A percentile compares a stretch with the other conserved stretches of the same genome.
These are phyloP conservation scores for Cebus imitator DNA, from an alignment of 2,113 vertebrate genomes.

Conservation along the genomic window DNA sequence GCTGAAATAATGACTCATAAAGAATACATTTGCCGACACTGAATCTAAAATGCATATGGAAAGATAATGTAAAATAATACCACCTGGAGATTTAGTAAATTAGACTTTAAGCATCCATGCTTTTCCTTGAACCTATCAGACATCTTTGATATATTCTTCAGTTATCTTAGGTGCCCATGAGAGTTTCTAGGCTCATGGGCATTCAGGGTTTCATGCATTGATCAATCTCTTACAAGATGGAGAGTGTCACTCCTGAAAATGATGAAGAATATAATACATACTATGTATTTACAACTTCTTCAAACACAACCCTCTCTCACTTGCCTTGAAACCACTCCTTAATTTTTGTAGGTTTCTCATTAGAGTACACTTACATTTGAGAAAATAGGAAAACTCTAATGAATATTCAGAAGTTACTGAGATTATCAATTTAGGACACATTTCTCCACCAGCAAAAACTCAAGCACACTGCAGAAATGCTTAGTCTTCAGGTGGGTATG, in stretches of 20 bases:
- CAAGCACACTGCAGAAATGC: not conserved
- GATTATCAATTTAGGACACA: not conserved
- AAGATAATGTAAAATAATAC: conserved; percentile 14
- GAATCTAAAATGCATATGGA: conserved; percentile 18
- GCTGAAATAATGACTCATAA: conserved; percentile 57
- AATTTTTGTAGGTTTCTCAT: not conserved
- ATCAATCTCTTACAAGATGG: not conserved
- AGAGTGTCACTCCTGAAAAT: not conserved
- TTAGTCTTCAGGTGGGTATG: not conserved
- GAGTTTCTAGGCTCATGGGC: not conserved
- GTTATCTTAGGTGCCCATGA: not conserved
- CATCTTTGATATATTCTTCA: not conserved
- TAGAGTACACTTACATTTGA: not conserved
- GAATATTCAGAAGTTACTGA: conserved; percentile 22
- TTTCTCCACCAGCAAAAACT: not conserved
- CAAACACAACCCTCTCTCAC: not conserved
- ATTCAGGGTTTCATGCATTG: not conserved
- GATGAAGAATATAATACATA: not conserved
- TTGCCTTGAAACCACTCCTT: not conserved
- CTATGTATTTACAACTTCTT: not conserved
- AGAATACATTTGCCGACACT: conserved; percentile 27
- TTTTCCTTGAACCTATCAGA: not conserved
- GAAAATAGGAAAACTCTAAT: not conserved
- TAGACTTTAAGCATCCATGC: not conserved
- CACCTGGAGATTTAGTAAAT: conserved; percentile 21